phyloP scores from a whole-genome alignment of 2,888 invertebrate genomes.

The Heliconius hortense region DNA sequence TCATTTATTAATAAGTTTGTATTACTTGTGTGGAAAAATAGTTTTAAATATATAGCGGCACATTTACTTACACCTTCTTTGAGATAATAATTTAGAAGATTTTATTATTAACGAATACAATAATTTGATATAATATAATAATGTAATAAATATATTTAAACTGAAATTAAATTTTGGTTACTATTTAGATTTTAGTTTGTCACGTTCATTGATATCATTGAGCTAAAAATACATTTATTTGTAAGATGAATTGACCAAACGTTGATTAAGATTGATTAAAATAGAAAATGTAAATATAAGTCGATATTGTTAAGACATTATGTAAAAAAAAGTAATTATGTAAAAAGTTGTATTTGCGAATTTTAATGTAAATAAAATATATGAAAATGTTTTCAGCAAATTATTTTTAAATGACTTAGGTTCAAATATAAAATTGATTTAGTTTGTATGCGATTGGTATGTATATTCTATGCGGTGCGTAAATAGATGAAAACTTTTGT shows the following conservation, averaged over 20 bases:
- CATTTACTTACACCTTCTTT: neutral
- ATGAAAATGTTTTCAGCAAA: slow-evolving; percentile 66
- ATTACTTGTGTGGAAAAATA: slow-evolving; percentile 15
- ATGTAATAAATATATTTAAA: neutral
- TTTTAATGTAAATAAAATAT: slow-evolving; percentile 73
- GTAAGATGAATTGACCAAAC: slow-evolving; percentile 79
- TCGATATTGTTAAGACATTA: slow-evolving; percentile 59
- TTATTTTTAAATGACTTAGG: slow-evolving; percentile 70
- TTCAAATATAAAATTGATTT: slow-evolving; percentile 63
- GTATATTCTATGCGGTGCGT: slow-evolving; percentile 77
- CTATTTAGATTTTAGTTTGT: slow-evolving; percentile 25
- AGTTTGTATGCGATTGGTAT: slow-evolving; percentile 70
- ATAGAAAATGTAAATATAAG: slow-evolving; percentile 59
- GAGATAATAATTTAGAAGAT: neutral
- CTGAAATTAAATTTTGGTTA: slow-evolving; percentile 7
- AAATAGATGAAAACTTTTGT: slow-evolving; percentile 74
- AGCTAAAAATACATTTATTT: slow-evolving; percentile 57
- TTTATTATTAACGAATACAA: neutral
- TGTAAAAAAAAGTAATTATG: slow-evolving; percentile 57
- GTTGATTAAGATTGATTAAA: slow-evolving; percentile 67
- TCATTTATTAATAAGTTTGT: slow-evolving; percentile 13
- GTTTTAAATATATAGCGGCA: neutral
- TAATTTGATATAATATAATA: neutral
- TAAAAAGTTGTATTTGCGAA: slow-evolving; percentile 78
- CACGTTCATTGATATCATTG: slow-evolving; percentile 24